Evolutionary conservation across 2,888 invertebrate genomes (phyloP).

Genomic region (Ctena decussata): DNA sequence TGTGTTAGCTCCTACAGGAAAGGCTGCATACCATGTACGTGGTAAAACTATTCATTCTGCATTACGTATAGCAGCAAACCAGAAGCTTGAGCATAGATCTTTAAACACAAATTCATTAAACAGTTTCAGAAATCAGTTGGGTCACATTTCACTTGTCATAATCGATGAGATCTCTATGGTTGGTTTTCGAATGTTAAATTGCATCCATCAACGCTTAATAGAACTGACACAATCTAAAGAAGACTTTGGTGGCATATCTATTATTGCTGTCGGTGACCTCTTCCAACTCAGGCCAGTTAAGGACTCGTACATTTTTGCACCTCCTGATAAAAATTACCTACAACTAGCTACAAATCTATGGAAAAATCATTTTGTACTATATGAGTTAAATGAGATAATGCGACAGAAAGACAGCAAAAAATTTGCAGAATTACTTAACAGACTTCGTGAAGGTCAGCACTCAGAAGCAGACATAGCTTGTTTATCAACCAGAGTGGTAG

Average conservation of each 20-base stretch:
- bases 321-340: slow-evolving; percentile 12
- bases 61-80: slow-evolving; percentile 46
- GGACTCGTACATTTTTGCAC: slow-evolving; percentile 46
- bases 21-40: slow-evolving; percentile 42
- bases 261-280: slow-evolving; percentile 59
- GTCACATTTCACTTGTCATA: slow-evolving; percentile 38
- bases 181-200: slow-evolving; percentile 58
- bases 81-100: slow-evolving; percentile 36
- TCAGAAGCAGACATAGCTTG: neutral
- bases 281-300: slow-evolving; percentile 59
- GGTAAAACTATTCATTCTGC: slow-evolving; percentile 37
- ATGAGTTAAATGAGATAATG: slow-evolving; percentile 61
- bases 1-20: slow-evolving; percentile 47
- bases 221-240: slow-evolving; percentile 35
- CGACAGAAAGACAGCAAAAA: slow-evolving; percentile 45
- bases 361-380: slow-evolving; percentile 41
- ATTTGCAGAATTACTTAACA: slow-evolving; percentile 59
- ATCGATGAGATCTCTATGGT: slow-evolving; percentile 71
- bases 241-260: slow-evolving; percentile 51
- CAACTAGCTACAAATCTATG: slow-evolving; percentile 49
- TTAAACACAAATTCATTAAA: slow-evolving; percentile 31
- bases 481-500: neutral
- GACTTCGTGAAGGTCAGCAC: slow-evolving; percentile 48
- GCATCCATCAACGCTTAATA: slow-evolving; percentile 47
- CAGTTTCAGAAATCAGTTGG: slow-evolving; percentile 44